Evolutionary conservation across 2,888 invertebrate species (phyloP).

Genomic region (Aporophyla nigra): DNA sequence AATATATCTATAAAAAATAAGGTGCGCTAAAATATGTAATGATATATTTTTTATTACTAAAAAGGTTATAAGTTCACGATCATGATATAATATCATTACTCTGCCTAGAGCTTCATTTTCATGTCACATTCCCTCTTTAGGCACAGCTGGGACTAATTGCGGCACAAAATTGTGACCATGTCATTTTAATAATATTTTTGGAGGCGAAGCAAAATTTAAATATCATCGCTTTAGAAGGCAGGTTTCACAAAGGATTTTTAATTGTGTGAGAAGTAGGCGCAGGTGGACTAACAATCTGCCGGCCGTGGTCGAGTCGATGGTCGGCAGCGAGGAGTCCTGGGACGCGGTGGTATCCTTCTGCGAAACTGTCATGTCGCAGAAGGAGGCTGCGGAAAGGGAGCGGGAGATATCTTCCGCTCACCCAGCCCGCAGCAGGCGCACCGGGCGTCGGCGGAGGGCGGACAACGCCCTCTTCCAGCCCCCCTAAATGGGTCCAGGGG

Average conservation of each 20-base stretch:
- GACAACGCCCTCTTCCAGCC: no score
- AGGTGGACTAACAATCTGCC: conserved; percentile 23
- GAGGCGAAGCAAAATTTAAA: conserved; percentile 33
- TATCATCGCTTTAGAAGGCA: conserved; percentile 22
- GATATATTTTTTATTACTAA: not conserved
- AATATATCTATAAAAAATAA: not conserved
- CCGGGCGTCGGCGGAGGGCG: no score
- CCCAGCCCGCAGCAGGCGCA: no score
- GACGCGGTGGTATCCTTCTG: no score
- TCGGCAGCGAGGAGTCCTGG: no score
- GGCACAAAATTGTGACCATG: conserved; percentile 37
- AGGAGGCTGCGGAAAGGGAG: no score
- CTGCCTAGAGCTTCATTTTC: conserved; percentile 37
- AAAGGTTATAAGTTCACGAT: conserved; percentile 1
- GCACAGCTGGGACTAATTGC: conserved; percentile 50
- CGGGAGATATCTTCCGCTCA: no score
- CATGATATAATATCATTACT: conserved; percentile 24
- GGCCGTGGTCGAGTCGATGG: no score
- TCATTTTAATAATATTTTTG: conserved; percentile 45
- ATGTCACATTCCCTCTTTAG: conserved; percentile 34
- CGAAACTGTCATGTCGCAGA: no score
- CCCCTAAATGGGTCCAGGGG: no score
- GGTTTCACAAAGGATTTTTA: conserved; percentile 9
- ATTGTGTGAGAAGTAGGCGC: conserved; percentile 5
- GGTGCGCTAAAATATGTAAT: not conserved